phyloP scores from a whole-genome alignment of 2,113 vertebrate genomes.

The Aphelocoma coerulescens region DNA sequence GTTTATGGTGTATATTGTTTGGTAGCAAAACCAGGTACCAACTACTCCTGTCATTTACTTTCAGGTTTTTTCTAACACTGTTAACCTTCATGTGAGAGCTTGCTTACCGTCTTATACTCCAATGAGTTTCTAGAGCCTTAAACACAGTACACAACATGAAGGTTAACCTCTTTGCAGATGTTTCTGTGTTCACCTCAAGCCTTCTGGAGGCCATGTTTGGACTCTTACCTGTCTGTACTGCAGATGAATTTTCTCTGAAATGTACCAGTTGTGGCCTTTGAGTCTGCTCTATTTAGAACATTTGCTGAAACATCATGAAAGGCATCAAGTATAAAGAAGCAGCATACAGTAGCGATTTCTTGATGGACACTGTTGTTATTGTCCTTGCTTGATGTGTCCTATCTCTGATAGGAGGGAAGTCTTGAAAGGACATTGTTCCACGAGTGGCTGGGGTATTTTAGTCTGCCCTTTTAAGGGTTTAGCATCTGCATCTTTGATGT shows the following conservation, averaged over 20 bases:
- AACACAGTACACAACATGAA: not conserved
- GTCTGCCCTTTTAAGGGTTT: not conserved
- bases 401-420: not conserved
- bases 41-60: not conserved
- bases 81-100: not conserved
- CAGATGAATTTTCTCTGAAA: not conserved
- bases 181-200: not conserved
- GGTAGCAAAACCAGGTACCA: not conserved
- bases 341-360: not conserved
- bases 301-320: not conserved
- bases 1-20: not conserved
- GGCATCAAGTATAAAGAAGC: not conserved
- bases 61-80: not conserved
- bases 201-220: not conserved
- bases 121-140: not conserved
- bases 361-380: not conserved
- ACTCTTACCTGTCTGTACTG: not conserved
- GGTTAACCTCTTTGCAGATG: not conserved
- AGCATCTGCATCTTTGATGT: constrained; percentile 30
- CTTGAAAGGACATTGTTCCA: not conserved
- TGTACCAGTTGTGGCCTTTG: not conserved
- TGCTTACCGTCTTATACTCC: not conserved
- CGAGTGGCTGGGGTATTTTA: not conserved
- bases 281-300: not conserved
- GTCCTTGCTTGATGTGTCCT: not conserved